Evolutionary conservation across 2,888 invertebrate species (phyloP).

Genomic region (Euclidia mi): DNA sequence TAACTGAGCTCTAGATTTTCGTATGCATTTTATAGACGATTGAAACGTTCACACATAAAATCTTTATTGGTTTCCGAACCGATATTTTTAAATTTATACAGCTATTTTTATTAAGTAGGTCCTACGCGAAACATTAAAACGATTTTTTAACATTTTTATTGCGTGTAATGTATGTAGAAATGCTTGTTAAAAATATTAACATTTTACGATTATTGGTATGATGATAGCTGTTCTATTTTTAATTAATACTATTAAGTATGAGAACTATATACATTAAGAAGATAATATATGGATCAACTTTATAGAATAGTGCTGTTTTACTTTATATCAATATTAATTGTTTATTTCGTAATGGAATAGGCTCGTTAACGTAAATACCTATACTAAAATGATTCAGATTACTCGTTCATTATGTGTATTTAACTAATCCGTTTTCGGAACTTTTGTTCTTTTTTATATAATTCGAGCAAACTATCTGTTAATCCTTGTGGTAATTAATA

Average conservation of each 20-base stretch:
- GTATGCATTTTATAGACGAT: slow-evolving; percentile 55
- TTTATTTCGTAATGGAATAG: slow-evolving; percentile 5
- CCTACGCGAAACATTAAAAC: slow-evolving; percentile 38
- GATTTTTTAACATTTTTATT: slow-evolving; percentile 22
- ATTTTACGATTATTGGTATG: slow-evolving; percentile 9
- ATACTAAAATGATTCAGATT: too few species aligned
- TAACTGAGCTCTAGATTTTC: slow-evolving; percentile 62
- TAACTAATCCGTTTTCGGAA: slow-evolving; percentile 8
- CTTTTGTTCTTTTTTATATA: slow-evolving; percentile 21
- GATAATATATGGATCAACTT: slow-evolving; percentile 12
- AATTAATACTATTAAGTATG: slow-evolving; percentile 8
- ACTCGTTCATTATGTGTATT: not conserved
- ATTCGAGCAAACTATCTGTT: slow-evolving; percentile 18
- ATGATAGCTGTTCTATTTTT: slow-evolving; percentile 20
- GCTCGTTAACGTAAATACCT: not conserved
- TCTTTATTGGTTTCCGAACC: slow-evolving; percentile 54
- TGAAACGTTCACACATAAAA: slow-evolving; percentile 57
- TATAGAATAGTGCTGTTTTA: slow-evolving; percentile 6
- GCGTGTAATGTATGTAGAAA: slow-evolving; percentile 14
- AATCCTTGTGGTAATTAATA: slow-evolving; percentile 25
- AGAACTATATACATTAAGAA: slow-evolving; percentile 11
- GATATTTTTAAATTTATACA: slow-evolving; percentile 48
- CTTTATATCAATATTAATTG: slow-evolving; percentile 1
- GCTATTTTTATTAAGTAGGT: slow-evolving; percentile 40
- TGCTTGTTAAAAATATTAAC: slow-evolving; percentile 19